Conservation (phyloP, 2,113 vertebrate genomes). For the Sebastes fasciatus region DNA sequence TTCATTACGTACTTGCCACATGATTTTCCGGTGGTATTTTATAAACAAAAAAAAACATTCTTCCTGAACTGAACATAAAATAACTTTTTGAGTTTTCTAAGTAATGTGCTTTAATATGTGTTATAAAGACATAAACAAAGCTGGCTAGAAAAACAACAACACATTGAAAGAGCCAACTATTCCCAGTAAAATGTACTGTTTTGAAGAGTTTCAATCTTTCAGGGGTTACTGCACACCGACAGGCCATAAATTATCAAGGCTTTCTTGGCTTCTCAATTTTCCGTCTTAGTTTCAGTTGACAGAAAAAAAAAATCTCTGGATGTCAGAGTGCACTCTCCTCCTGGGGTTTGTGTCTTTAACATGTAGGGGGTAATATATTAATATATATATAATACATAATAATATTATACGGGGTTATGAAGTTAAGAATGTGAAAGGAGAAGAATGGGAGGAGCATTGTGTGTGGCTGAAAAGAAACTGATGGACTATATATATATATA, state of each 20-base stretch:
- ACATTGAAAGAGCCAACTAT: background rate
- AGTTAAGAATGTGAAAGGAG: background rate
- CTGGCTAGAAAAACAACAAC: background rate
- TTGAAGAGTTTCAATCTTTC: conserved; percentile 37
- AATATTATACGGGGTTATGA: too few relatives aligned
- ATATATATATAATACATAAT: too few relatives aligned
- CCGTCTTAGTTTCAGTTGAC: conserved; percentile 32
- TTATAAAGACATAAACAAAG: background rate
- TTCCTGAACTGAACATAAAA: background rate
- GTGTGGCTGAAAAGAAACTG: conserved; percentile 34
- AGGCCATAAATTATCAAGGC: conserved; percentile 32
- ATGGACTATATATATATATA: conserved; percentile 21
- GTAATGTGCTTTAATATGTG: background rate
- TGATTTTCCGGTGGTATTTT: background rate
- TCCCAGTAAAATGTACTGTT: conserved; percentile 3
- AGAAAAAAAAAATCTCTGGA: conserved; percentile 16
- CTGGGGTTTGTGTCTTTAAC: conserved; percentile 8
- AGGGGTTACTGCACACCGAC: conserved; percentile 25
- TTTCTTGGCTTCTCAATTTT: conserved; percentile 28
- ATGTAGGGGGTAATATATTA: background rate
- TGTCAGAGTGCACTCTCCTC: conserved; percentile 10
- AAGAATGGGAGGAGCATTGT: conserved; percentile 4
- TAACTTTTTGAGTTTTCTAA: background rate
- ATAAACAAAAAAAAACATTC: background rate
- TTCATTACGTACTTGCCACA: conserved; percentile 5